phyloP scores from a whole-genome alignment of 2,888 invertebrate genomes.

The Psococerastis gibbosa region DNA sequence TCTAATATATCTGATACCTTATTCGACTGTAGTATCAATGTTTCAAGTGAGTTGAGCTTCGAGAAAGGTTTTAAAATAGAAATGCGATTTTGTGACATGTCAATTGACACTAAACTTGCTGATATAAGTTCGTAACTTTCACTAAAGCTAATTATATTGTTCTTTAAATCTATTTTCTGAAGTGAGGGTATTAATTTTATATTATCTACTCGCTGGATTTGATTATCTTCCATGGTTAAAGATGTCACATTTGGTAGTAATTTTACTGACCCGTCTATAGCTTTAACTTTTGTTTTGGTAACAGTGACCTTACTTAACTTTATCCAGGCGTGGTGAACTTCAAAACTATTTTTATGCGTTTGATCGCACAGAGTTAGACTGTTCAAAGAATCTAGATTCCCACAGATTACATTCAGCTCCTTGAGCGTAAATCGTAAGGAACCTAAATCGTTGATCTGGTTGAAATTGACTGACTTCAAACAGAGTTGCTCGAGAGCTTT shows the following conservation, averaged over 20 bases:
- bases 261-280: constrained; percentile 64
- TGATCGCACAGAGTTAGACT: constrained; percentile 72
- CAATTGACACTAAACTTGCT: constrained; percentile 71
- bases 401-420: constrained; percentile 43
- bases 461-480: constrained; percentile 46
- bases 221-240: constrained; percentile 60
- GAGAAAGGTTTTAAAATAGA: constrained; percentile 49
- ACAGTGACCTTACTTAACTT: constrained; percentile 52
- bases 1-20: constrained; percentile 60
- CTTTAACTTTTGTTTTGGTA: constrained; percentile 54
- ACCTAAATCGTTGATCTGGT: constrained; percentile 43
- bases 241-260: constrained; percentile 50
- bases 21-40: constrained; percentile 74
- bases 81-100: constrained; percentile 70
- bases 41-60: constrained; percentile 70
- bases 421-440: constrained; percentile 41
- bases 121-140: constrained; percentile 66
- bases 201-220: constrained; percentile 50
- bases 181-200: constrained; percentile 61
- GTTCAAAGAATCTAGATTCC: constrained; percentile 45
- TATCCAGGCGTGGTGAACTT: constrained; percentile 10
- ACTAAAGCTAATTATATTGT: constrained; percentile 54
- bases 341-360: constrained; percentile 38
- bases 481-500: constrained; percentile 52
- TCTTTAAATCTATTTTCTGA: constrained; percentile 54